These are phyloP conservation scores for Neodiprion lecontei DNA, from an alignment of 1,140 invertebrate genomes.

Conservation along the genomic window DNA sequence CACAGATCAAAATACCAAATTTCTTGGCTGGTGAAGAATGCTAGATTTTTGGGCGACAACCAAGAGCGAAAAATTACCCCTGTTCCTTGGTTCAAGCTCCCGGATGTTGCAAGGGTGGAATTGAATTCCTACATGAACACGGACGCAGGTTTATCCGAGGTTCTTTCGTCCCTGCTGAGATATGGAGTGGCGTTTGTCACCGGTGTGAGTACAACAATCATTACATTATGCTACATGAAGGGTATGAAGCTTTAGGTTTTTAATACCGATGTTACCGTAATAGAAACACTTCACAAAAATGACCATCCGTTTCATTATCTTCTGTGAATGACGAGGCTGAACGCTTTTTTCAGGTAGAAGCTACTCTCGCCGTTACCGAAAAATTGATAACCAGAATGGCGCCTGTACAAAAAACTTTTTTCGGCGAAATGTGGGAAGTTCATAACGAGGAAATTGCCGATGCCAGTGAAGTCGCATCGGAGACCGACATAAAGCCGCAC, in stretches of 20 bases:
- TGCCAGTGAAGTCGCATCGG: slow-evolving; percentile 66
- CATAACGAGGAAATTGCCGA: slow-evolving; percentile 66
- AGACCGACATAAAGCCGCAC: slow-evolving; percentile 59
- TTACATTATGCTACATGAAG: not conserved
- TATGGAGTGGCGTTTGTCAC: slow-evolving; percentile 61
- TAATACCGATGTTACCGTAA: slow-evolving; percentile 9
- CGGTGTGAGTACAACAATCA: slow-evolving; percentile 43
- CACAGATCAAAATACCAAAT: slow-evolving; percentile 55
- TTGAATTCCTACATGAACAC: slow-evolving; percentile 51
- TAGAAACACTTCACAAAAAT: not conserved
- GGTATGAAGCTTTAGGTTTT: slow-evolving; percentile 20
- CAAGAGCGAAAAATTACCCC: slow-evolving; percentile 50
- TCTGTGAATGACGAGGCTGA: not conserved
- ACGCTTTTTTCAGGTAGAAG: slow-evolving; percentile 53
- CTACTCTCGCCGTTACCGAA: slow-evolving; percentile 61
- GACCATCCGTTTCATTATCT: slow-evolving; percentile 4
- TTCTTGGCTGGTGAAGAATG: slow-evolving; percentile 50
- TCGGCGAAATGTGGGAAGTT: slow-evolving; percentile 71
- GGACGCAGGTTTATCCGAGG: slow-evolving; percentile 41
- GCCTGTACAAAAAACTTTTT: slow-evolving; percentile 69
- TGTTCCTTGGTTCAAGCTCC: slow-evolving; percentile 32
- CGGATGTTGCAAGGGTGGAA: slow-evolving; percentile 43
- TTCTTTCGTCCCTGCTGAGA: slow-evolving; percentile 57
- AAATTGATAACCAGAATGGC: slow-evolving; percentile 61
- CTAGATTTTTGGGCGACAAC: slow-evolving; percentile 43